These are phyloP conservation scores for Phortica variegata DNA, from an alignment of 1,140 invertebrate genomes.

Conservation along the genomic window DNA sequence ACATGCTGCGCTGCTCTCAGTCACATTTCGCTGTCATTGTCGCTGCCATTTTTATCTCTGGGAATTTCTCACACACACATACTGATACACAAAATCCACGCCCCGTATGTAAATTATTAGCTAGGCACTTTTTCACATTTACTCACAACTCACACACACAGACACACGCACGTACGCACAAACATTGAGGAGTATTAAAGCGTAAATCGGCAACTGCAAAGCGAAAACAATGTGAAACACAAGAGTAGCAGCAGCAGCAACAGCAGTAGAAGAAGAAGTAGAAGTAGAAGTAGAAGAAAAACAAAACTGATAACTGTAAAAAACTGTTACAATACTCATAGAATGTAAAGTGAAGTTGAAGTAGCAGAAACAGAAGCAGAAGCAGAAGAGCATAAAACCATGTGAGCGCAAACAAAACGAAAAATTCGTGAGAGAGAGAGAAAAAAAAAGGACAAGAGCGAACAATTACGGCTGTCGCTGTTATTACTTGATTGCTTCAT, in stretches of 20 bases:
- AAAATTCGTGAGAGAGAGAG: constrained; percentile 10
- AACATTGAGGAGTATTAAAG: too few relatives aligned
- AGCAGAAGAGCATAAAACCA: constrained; percentile 6
- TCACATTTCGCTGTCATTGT: constrained; percentile 27
- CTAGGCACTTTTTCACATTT: constrained; percentile 37
- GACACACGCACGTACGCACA: too few relatives aligned
- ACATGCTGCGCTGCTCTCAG: too few relatives aligned
- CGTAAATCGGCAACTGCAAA: too few relatives aligned
- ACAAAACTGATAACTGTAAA: neutral
- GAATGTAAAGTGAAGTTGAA: too few relatives aligned
- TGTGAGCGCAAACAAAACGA: too few relatives aligned
- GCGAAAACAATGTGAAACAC: neutral
- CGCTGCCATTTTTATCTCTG: constrained; percentile 29
- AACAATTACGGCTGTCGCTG: constrained; percentile 10
- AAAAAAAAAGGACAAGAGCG: constrained; percentile 4
- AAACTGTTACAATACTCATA: too few relatives aligned
- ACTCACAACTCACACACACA: too few relatives aligned
- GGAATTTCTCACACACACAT: constrained; percentile 7
- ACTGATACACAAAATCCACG: constrained; percentile 40
- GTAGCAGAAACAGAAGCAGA: neutral
- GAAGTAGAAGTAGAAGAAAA: constrained; percentile 23
- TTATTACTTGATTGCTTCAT: too few relatives aligned
- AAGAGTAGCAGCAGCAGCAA: constrained; percentile 5
- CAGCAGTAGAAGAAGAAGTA: constrained; percentile 15
- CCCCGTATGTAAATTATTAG: constrained; percentile 56